Evolutionary conservation across 2,797 vertebrate species (phyloP), one percentile per base, ranked within the genome.

Genomic region (Crax fasciolata): DNA sequence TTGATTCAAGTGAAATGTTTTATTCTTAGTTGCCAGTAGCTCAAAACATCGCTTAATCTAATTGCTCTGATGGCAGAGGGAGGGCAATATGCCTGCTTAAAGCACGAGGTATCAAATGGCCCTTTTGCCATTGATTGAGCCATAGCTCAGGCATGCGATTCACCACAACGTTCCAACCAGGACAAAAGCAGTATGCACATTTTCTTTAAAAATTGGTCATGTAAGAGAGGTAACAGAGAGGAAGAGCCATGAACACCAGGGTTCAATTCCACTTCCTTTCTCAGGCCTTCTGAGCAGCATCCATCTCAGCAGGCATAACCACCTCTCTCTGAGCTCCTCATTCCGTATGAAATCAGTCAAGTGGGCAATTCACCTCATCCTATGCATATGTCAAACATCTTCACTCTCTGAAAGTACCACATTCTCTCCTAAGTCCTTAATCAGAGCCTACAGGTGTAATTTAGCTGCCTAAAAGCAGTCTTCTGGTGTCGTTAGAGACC

Each of bases 1-100:
- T 91, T 62, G 89, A 94, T 78, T 89, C 82, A 32, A 75, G 83
- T 51, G 58, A 90, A 95, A 81, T 94, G 93, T 91, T 95, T 96
- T 88, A 85, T 94, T 91, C 91, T 3, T 84, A 21, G 57, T 49
- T 95, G 75, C 63, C 75, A 87, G 61, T 4, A 92, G 84, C 89
- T 97, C 87, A 61, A 94, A 97, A 97, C 91, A 87, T 84, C 30
- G 0, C 14, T 95, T 78, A 72, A 6, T 46, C 62, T 94, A 78
- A 96, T 96, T 80, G 49, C 13, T 65, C 57, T 93, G 72, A 89
- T 86, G 72, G 83, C 62, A 87, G 66, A 89, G 73, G 10, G 46
- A 55, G 32, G 75, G 57, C 38, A 43, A 71, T 83, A 75, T 51
- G 57, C 91, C 59, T 84, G 77, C 84, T 74, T 74, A 18, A 24